phyloP scores from a whole-genome alignment of 64 coral and sea anemone genomes.

The Stichodactyla mertensii region DNA sequence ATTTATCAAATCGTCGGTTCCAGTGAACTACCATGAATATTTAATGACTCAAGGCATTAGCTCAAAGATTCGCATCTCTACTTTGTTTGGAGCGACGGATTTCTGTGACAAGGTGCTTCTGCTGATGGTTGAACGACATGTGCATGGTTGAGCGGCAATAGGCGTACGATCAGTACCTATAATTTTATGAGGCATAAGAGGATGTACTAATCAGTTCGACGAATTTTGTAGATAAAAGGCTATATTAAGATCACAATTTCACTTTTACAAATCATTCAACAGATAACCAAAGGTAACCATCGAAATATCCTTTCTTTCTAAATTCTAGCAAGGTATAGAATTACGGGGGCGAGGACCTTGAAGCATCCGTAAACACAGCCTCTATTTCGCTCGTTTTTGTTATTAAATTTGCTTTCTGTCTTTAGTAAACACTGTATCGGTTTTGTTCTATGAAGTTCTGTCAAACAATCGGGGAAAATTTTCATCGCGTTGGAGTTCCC shows the following conservation, averaged over 20 bases:
- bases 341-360: constrained; percentile 14
- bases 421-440: constrained; percentile 13
- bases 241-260: constrained; percentile 2
- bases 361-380: constrained; percentile 18
- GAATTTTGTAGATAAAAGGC: constrained; percentile 18
- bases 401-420: constrained; percentile 13
- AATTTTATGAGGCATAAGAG: neutral
- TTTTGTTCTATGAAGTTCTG: neutral
- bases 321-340: constrained; percentile 22
- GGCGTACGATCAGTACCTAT: neutral
- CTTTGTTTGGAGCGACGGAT: constrained; percentile 19
- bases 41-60: constrained; percentile 15
- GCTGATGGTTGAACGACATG: neutral
- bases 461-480: neutral
- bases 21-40: constrained; percentile 16
- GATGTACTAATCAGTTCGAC: neutral
- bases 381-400: constrained; percentile 29
- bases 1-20: neutral
- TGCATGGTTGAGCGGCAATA: constrained; percentile 13
- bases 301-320: constrained; percentile 22
- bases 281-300: constrained; percentile 4
- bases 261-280: constrained; percentile 1
- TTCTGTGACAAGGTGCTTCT: constrained; percentile 7
- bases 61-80: constrained; percentile 24
- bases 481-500: constrained; percentile 4